Evolutionary conservation across 1,140 invertebrate species (phyloP), one percentile per base, ranked within the genome.

Genomic region (Microplitis mediator): DNA sequence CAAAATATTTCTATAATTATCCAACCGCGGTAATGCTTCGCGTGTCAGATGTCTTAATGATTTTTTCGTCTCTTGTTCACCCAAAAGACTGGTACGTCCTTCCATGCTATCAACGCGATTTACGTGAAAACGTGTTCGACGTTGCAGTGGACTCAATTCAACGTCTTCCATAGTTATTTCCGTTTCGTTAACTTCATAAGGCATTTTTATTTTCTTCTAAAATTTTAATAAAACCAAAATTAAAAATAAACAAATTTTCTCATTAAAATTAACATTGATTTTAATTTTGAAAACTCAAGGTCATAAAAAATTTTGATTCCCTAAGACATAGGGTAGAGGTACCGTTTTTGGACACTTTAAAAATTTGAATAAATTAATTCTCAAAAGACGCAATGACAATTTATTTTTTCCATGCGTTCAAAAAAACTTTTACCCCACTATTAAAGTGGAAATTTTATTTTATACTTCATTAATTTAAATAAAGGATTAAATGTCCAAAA

Each of bases 1-100:
- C 89, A 97, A 90, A 73, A 97, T 94, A 84, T 98, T 97, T 71
- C 96, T 91, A 86, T 98, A 98, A 88, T 98, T 97, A 82, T 98
- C 96, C 79, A 97, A 85, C 62, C 96, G 89, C 6, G 96, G 96
- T 56, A 98, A 82, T 2, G 96, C 96, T 88, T 98, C 97, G 9
- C 95, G 88, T 0, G 96, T 98, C 82, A 98, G 93, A 81, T 96
- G 93, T 67, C 95, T 94, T 60, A 87, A 75, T 3, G 85, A 86
- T 50, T 86, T 86, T 51, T 75, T 81, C 1, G 83, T 83, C 63
- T 87, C 85, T 69, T 87, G 85, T 45, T 87, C 85, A 0, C 84
- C 85, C 1, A 87, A 76, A 4, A 87, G 82, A 54, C 85, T 87
- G 0, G 84, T 81, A 9, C 84, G 78, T 31, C 85, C 85, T 70